A percentile compares a stretch with the other conserved stretches of the same genome.
phyloP scores from a whole-genome alignment of 2,888 invertebrate genomes.

The Pseudolycoriella hygida region DNA sequence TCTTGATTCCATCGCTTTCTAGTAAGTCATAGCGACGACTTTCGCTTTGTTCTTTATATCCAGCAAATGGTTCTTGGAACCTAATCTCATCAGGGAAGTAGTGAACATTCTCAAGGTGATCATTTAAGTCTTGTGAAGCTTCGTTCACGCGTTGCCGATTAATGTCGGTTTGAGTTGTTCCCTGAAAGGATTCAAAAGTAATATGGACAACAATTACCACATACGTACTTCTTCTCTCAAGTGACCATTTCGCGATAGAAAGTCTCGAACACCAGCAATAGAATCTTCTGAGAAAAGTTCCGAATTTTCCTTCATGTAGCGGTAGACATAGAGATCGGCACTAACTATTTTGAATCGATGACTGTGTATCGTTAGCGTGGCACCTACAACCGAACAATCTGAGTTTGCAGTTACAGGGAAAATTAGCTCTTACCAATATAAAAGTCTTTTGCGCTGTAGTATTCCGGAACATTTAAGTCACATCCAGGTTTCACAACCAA shows the following conservation, averaged over 20 bases:
- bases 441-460: slow-evolving; percentile 63
- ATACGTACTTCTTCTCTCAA: neutral
- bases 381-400: slow-evolving; percentile 27
- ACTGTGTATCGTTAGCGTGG: slow-evolving; percentile 49
- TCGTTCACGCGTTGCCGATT: too few species aligned
- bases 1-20: too few species aligned
- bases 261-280: slow-evolving; percentile 46
- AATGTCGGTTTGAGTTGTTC: too few species aligned
- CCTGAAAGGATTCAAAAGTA: too few species aligned
- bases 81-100: too few species aligned
- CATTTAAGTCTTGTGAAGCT: too few species aligned
- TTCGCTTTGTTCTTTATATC: too few species aligned
- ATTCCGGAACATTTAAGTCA: slow-evolving; percentile 49
- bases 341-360: slow-evolving; percentile 61
- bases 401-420: neutral
- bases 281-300: slow-evolving; percentile 51
- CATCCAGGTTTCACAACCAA: slow-evolving; percentile 50
- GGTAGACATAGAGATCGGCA: slow-evolving; percentile 59
- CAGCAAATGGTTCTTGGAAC: too few species aligned
- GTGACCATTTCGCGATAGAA: slow-evolving; percentile 31
- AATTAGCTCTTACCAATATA: slow-evolving; percentile 40
- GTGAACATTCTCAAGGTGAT: too few species aligned
- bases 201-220: neutral
- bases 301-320: slow-evolving; percentile 54
- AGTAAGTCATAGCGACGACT: too few species aligned